Conservation (phyloP, 2,797 vertebrate species). For the Channallabes apus region DNA sequence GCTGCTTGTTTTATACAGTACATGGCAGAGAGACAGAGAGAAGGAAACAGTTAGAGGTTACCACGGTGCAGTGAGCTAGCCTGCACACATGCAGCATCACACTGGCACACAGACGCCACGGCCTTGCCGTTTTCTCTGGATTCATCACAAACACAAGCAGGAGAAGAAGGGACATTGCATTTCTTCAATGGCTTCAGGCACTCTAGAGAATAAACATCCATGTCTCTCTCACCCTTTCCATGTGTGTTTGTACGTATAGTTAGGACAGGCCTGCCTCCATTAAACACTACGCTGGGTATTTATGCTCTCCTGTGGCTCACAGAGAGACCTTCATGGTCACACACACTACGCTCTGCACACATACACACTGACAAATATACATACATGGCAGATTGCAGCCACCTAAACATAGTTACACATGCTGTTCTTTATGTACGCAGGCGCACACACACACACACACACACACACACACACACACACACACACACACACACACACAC, state of each 20-base stretch:
- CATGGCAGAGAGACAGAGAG: background rate
- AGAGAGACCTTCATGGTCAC: conserved; percentile 44
- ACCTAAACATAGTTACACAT: background rate
- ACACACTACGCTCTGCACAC: background rate
- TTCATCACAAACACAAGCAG: conserved; percentile 15
- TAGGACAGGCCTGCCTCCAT: conserved; percentile 57
- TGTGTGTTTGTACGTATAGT: conserved; percentile 13
- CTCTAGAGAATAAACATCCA: conserved; percentile 14
- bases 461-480: no score
- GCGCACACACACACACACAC: background rate
- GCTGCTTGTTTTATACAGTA: background rate
- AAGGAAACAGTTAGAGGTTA: background rate
- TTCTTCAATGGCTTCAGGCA: conserved; percentile 3
- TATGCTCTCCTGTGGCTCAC: conserved; percentile 65
- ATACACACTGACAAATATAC: background rate
- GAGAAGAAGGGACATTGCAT: conserved; percentile 15
- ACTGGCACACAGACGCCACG: background rate
- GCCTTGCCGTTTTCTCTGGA: conserved; percentile 15
- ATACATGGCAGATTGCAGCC: background rate
- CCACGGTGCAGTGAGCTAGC: conserved; percentile 15
- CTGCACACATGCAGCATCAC: background rate
- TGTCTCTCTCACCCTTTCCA: background rate
- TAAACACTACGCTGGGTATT: conserved; percentile 61
- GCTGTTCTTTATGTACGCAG: background rate
- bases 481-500: conserved; percentile 16